phyloP scores from a whole-genome alignment of 2,113 vertebrate species.

The Piprites chloris region DNA sequence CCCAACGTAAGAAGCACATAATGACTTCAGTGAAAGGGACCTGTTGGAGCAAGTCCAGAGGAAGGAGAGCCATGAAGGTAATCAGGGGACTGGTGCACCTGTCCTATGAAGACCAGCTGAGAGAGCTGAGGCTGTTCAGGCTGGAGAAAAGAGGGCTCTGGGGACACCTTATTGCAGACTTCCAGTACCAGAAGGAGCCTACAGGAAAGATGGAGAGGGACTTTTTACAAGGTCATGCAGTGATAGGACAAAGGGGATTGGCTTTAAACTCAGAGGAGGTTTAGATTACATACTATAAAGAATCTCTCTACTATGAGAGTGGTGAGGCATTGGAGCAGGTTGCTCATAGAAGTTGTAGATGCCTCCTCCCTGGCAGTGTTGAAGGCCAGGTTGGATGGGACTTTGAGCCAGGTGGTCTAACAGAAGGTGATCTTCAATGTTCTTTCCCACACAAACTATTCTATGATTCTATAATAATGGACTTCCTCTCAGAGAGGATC shows the following conservation, averaged over 20 bases:
- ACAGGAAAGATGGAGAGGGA: neutral
- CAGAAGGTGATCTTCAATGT: neutral
- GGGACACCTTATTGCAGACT: neutral
- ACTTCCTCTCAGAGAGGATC: neutral
- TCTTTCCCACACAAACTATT: neutral
- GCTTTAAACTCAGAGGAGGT: neutral
- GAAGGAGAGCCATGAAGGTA: neutral
- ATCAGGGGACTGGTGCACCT: neutral
- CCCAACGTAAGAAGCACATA: neutral
- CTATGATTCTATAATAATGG: neutral
- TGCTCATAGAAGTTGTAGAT: fast-evolving
- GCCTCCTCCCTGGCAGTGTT: neutral
- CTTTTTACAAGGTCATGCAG: neutral
- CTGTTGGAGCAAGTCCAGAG: neutral
- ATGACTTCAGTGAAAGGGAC: too few species aligned
- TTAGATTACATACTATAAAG: neutral
- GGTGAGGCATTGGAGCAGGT: neutral
- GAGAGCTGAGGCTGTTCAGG: neutral
- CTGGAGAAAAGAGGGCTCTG: neutral
- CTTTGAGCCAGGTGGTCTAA: neutral
- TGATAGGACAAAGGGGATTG: neutral
- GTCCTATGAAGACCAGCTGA: neutral
- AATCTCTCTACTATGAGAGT: neutral
- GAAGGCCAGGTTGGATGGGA: neutral
- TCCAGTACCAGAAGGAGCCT: neutral